Evolutionary conservation across 2,888 invertebrate species (phyloP), one percentile per base, ranked within the genome.

Genomic region (Platerodrilus igneus): DNA sequence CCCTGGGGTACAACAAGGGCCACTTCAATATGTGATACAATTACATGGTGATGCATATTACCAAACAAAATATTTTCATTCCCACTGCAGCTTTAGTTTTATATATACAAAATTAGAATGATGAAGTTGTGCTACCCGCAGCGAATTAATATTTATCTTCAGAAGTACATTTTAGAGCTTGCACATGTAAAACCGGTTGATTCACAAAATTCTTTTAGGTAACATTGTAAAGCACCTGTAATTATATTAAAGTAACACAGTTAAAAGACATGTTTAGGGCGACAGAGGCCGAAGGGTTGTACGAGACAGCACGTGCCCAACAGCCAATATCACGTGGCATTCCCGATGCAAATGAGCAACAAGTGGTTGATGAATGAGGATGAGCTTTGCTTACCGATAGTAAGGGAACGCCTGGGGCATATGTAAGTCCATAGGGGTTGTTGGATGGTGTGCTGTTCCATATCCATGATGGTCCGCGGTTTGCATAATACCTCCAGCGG

Each of bases 331-430:
- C 63, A 64, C 66, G 64, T 64, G 64, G 55, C 57, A 53, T 42
- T 48, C 54, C 53, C 56, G 55, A 63, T 64, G 62, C 62, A 64
- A 64, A 64, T 61, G 60, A 63, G 59, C 64, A 64, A 67, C 63
- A 66, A 64, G 46, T 43, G 44, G 42, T 37, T 26, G n/a, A n/a
- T n/a, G n/a, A n/a, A n/a, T n/a, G 33, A 25, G 15, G 30, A 10
- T 15, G 19, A 72, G n/a, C n/a, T n/a, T n/a, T n/a, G n/a, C 79
- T 74, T 63, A 90, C 89, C 89, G 83, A 74, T 91, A 91, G 71
- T 90, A 91, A 42, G 89, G 87, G 69, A 90, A 90, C 57, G 86
- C 88, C 68, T 90, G 91, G 32, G 90, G 86, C 67, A 91, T 89
- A 71, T 91, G 91, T 57, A 91, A 77, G 68, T 91, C 91, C 89